Conservation (phyloP, 2,797 vertebrate species). For the Ctenosaura bakeri region DNA sequence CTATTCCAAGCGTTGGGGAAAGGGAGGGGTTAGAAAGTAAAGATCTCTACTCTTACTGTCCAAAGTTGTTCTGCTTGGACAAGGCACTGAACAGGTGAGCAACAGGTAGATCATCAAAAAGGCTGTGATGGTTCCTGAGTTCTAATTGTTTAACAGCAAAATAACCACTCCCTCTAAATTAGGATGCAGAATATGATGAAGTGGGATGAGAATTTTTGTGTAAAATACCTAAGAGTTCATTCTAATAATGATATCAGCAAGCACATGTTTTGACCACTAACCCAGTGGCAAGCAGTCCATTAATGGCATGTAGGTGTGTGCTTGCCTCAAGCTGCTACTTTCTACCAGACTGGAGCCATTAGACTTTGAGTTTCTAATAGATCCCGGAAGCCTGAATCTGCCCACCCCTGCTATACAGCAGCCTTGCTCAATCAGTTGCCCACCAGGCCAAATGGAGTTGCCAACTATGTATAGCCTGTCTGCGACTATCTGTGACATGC, state of each 20-base stretch:
- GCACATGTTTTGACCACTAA: not conserved
- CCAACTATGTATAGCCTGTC: not conserved
- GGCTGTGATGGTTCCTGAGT: not conserved
- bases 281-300: not conserved
- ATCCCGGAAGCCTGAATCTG: too few species aligned
- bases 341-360: not conserved
- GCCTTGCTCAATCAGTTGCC: not conserved
- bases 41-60: not conserved
- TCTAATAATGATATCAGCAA: not conserved
- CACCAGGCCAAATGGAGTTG: not conserved
- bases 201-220: not conserved
- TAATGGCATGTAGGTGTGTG: not conserved
- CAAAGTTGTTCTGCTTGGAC: not conserved
- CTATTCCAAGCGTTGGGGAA: too few species aligned
- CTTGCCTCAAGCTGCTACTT: not conserved
- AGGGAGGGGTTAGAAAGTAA: too few species aligned
- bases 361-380: not conserved
- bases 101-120: not conserved
- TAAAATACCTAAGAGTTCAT: not conserved
- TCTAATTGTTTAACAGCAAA: not conserved
- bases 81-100: not conserved
- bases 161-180: too few species aligned
- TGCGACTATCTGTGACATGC: too few species aligned
- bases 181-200: not conserved
- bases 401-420: not conserved